Percentiles rank a stretch among this genome's conserved stretches.
Evolutionary conservation across 1,140 invertebrate genomes (phyloP).

Genomic region (Rhyacophila brunnea): DNA sequence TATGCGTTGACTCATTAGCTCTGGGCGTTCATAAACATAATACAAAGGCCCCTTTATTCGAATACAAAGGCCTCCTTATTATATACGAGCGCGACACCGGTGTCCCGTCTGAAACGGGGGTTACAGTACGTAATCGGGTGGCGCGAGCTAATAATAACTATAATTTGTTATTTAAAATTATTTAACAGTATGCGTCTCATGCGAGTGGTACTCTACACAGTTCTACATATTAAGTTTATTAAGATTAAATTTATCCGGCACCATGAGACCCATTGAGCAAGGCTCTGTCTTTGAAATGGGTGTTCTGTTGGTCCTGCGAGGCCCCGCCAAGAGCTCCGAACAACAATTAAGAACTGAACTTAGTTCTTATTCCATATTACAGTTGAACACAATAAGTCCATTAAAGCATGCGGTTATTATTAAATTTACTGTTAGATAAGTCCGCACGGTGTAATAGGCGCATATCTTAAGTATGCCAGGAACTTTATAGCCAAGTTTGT

Average conservation of each 20-base stretch:
- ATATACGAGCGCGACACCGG: no score
- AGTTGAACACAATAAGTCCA: conserved; percentile 33
- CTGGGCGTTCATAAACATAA: no score
- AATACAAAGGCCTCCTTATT: no score
- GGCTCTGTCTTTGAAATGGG: neutral
- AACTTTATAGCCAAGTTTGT: conserved; percentile 22
- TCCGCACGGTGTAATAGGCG: conserved; percentile 16
- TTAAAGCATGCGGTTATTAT: conserved; percentile 33
- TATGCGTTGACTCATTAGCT: no score
- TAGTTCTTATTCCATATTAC: conserved; percentile 33
- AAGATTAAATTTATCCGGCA: conserved; percentile 31
- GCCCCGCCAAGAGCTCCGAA: conserved; percentile 8
- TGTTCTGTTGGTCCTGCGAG: neutral
- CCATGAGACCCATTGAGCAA: conserved; percentile 16
- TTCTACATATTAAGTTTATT: conserved; percentile 19
- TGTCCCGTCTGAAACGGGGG: no score
- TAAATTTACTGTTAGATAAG: conserved; percentile 30
- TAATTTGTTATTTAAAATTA: no score
- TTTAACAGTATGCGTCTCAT: no score
- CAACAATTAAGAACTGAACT: conserved; percentile 36
- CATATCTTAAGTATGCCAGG: conserved; percentile 10
- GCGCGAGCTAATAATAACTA: no score
- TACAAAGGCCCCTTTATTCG: no score
- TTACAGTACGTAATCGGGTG: no score
- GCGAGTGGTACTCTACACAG: no score